Evolutionary conservation across 2,888 invertebrate genomes (phyloP), one percentile per base, ranked within the genome.

Genomic region (Acanthopleura granulata): DNA sequence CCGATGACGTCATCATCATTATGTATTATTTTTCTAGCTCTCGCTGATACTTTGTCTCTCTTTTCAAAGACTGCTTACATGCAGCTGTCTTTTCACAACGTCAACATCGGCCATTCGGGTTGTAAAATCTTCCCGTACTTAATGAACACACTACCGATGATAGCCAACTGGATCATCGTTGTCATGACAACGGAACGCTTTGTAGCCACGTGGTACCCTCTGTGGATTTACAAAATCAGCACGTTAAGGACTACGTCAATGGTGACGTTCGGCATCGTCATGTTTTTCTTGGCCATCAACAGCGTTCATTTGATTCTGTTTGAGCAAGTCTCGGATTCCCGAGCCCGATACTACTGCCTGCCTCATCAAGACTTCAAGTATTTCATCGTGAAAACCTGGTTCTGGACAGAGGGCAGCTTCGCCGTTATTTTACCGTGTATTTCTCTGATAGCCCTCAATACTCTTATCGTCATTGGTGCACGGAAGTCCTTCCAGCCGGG

Each of bases 141-240:
- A 6, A 27, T 66, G 29, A 27, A 27, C 22, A 27, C 29, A 3
- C 25, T 22, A 25, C 66, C 66, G 6, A 66, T 66, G 66, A 66
- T 66, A 27, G 22, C 66, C 66, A 66, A 66, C 25, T 66, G 66
- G 66, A 66, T 66, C 1, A 66, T 66, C 66, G 66, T 66, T 22
- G 15, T 66, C 16, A 66, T 66, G 66, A 66, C 66, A 16, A 27
- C 66, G 1, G 66, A 66, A 66, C 22, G 66, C 15, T 66, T 66
- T 25, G 22, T 66, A 25, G 66, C 66, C 66, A 66, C 66, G 29
- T 66, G 66, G 66, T 66, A 22, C 25, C 66, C 66, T 3, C 66
- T 66, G 4, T 66, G 66, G 22, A 27, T 66, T 27, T 66, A 66
- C 29, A 22, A 27, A 27, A 66, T 66, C 29, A 66, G 27, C 25